Base-by-base conservation (phyloP, 2,888 invertebrate genomes). In the Liopterus haemorrhoidalis region DNA sequence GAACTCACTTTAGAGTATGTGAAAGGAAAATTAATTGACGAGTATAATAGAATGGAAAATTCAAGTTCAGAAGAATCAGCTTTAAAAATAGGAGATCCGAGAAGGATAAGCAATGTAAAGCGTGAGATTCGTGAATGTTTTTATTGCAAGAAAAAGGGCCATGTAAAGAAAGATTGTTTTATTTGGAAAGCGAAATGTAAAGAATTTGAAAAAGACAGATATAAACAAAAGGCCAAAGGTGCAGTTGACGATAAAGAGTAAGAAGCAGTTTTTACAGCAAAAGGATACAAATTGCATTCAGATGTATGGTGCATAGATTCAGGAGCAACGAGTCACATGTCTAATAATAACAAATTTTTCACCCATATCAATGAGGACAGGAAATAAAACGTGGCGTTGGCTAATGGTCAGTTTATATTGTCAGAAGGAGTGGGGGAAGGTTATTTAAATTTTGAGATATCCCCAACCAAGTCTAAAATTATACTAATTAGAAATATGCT, bases 261-360 rank as follows among this genome's bases (percentile, higher is more conserved):
- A 11, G 9, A 22, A 11, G 22, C 14, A 5, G 9, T 20, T 15
- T 22, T 36, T 36, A 21, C 21, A 24, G 5, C 24, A 11, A 19
- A 22, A 5, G 8, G 5, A 20, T 22, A 22, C 24, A n/a, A 21
- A 5, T n/a, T 12, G 18, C n/a, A 14, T n/a, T 19, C 22, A 36
- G 4, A 20, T 2, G 38, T 15, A n/a, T 38, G 24, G 37, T 30
- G 2, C 6, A 30, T 40, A 9, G 40, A 40, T 18, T 18, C n/a
- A 4, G 40, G 40, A 19, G 40, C 40, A n/a, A 28, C 40, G n/a
- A 40, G 40, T 30, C 40, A 40, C 12, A 40, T 28, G 40, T 30
- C 40, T 11, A 27, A 19, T 19, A 11, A 40, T 27, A 27, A 20
- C 11, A 40, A 3, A n/a, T 40, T 40, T 19, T 28, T 40, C 30